These are phyloP conservation scores for Dendrocincla tyrannina DNA, from an alignment of 2,797 vertebrate genomes.

Conservation along the genomic window DNA sequence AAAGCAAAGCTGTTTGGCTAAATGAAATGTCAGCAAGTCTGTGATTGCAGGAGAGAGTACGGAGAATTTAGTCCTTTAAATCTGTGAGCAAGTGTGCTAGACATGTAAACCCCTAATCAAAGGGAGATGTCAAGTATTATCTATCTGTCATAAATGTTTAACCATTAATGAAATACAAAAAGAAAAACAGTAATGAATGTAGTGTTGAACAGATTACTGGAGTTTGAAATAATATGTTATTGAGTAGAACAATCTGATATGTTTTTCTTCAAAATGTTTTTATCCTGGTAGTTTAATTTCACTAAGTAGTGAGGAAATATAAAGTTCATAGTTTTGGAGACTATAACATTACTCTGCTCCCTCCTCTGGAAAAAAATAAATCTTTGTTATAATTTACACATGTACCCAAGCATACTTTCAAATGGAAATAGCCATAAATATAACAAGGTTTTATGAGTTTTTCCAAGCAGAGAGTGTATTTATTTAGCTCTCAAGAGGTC, in stretches of 20 bases:
- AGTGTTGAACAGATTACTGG: neutral
- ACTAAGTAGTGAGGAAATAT: neutral
- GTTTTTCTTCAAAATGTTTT: neutral
- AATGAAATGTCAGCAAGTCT: neutral
- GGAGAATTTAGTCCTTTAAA: neutral
- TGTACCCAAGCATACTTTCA: neutral
- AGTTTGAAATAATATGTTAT: neutral
- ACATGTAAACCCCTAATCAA: neutral
- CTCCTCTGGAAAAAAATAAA: neutral
- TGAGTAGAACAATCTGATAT: neutral
- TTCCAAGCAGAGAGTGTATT: neutral
- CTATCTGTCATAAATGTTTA: neutral
- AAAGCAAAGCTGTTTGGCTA: neutral
- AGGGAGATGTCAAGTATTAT: neutral
- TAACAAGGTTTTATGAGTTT: neutral
- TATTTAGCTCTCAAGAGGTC: neutral
- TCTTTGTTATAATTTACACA: neutral
- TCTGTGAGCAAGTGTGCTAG: neutral
- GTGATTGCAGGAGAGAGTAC: neutral
- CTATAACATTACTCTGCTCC: neutral
- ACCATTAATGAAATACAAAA: neutral
- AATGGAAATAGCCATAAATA: neutral
- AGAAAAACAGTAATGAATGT: neutral
- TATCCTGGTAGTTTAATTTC: neutral
- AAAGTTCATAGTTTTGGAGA: neutral